Base-by-base conservation (phyloP, 1,140 invertebrate genomes). In the Atta cephalotes region DNA sequence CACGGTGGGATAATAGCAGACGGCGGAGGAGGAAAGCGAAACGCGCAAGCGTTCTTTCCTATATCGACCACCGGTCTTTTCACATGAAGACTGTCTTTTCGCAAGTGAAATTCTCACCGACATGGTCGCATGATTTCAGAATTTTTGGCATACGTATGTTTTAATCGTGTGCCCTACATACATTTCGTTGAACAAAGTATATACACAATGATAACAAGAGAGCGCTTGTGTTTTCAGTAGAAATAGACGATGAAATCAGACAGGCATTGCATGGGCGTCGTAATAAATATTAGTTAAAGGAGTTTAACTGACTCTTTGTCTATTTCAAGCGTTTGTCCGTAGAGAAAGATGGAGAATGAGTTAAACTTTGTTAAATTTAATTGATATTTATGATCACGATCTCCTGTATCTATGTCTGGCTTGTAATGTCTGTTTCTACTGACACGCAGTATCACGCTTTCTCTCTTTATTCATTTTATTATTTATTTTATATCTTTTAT, bases 21-120 rank as follows among this genome's bases (percentile, higher is more conserved):
- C 63, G 45, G 56, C 56, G 63, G 58, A 63, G 85, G 77, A 89
- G 76, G 76, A 81, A 88, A 87, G 65, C 88, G 85, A 82, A 90
- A 79, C 77, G 88, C 89, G 88, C 88, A 90, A 89, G 88, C 88
- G 88, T 90, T 90, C 78, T 45, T 66, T 90, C 60, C 71, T 87
- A 89, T 90, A 90, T 90, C 88, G 88, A 90, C 88, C 88, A 62
- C 85, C 31, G 85, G 28, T 87, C 85, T 88, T 85, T 86, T 70
- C 58, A 68, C 65, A 78, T 71, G 3, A 84, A 25, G 58, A 35
- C 31, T 53, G 51, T 84, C 68, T 58, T 88, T 79, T 86, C 66
- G 31, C 87, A 39, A 70, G 35, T 77, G 31, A 14, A 10, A 49
- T 49, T 56, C 45, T 49, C 45, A 66, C 66, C 58, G 88, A 66